Evolutionary conservation across 2,797 vertebrate genomes (phyloP).

Genomic region (Lepus townsendii): DNA sequence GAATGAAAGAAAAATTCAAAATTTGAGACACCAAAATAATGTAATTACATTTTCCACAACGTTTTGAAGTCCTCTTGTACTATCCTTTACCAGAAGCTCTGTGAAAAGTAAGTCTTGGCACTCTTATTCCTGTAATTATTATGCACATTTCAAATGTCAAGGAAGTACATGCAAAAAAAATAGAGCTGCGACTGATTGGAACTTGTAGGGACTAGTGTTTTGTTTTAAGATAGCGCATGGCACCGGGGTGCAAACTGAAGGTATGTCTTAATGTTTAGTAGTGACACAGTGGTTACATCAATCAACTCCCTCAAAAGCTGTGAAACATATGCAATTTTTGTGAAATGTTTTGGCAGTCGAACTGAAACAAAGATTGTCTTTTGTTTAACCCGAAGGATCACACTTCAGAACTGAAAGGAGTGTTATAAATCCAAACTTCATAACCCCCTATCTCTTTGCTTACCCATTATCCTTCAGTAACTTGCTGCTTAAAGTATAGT

Average conservation of each 20-base stretch:
- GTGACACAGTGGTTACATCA: background rate
- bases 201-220: background rate
- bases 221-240: background rate
- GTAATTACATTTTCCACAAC: too few relatives aligned
- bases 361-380: background rate
- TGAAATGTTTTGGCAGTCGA: background rate
- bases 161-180: background rate
- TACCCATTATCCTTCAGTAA: background rate
- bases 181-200: background rate
- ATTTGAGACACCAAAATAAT: too few relatives aligned
- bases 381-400: background rate
- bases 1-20: too few relatives aligned
- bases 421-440: background rate
- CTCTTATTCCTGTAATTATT: conserved; percentile 15
- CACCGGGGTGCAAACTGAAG: background rate
- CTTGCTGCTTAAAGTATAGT: background rate
- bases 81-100: conserved; percentile 53
- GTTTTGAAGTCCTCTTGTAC: too few relatives aligned
- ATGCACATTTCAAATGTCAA: background rate
- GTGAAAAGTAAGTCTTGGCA: conserved; percentile 10
- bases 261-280: background rate
- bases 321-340: background rate
- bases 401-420: background rate
- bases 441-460: background rate
- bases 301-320: background rate